Conservation (phyloP, 2,113 vertebrate genomes). For the Narcine bancroftii region DNA sequence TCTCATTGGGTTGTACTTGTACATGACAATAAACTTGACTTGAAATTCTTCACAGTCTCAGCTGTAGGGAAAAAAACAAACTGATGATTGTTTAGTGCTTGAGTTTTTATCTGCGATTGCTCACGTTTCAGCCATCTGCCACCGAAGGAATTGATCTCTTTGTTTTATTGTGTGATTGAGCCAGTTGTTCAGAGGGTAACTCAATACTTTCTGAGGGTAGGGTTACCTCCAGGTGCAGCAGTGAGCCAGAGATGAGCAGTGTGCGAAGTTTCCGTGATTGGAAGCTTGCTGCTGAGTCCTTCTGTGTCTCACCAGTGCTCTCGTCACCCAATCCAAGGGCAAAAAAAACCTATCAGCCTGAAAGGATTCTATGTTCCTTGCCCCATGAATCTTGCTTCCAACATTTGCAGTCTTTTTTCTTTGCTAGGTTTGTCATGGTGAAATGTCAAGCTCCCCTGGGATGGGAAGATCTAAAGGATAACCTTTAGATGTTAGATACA, state of each 20-base stretch:
- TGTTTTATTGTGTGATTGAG: neutral
- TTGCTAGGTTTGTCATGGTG: neutral
- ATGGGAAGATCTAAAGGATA: neutral
- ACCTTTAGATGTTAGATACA: neutral
- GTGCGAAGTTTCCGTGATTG: neutral
- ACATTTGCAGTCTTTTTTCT: neutral
- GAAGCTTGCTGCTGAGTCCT: neutral
- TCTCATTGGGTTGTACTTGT: too few relatives aligned
- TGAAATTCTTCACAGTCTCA: neutral
- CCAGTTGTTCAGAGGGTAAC: neutral
- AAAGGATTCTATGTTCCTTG: neutral
- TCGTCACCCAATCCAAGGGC: neutral
- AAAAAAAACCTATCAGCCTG: neutral
- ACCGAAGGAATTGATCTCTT: neutral
- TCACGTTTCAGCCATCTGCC: neutral
- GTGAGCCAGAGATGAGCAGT: neutral
- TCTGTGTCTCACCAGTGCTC: neutral
- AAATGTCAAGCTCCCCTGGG: neutral
- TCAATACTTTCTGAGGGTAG: neutral
- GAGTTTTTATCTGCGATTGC: neutral
- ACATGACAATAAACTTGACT: too few relatives aligned
- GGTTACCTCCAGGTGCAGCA: neutral
- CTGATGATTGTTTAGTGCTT: neutral
- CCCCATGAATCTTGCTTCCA: too few relatives aligned
- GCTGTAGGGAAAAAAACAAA: neutral